Evolutionary conservation across 2,888 invertebrate genomes (phyloP).

Genomic region (Ennomos quercinarius): DNA sequence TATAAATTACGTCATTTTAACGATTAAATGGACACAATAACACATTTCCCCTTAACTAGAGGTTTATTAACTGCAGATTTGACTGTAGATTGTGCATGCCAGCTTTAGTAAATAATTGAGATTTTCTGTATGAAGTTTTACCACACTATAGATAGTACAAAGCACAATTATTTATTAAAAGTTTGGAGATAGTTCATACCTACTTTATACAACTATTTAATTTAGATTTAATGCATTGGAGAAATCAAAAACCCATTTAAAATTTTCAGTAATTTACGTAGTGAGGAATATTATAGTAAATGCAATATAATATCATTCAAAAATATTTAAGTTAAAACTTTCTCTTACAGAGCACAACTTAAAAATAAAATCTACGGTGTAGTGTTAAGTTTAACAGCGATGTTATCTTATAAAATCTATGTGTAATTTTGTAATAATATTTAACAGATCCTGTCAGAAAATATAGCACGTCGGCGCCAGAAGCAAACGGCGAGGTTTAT

Average conservation of each 20-base stretch:
- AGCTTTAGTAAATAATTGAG: slow-evolving; percentile 1
- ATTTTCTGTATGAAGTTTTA: slow-evolving; percentile 10
- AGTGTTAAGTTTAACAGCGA: slow-evolving; percentile 1
- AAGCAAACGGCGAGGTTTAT: neutral
- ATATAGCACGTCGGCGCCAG: slow-evolving; percentile 24
- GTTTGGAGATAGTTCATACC: slow-evolving; percentile 13
- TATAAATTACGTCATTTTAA: too few species aligned
- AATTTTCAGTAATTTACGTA: neutral
- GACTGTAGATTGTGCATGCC: too few species aligned
- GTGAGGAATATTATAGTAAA: too few species aligned
- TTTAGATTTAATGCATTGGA: too few species aligned
- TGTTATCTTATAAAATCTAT: neutral
- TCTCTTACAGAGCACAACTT: slow-evolving; percentile 18
- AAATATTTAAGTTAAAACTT: slow-evolving; percentile 11
- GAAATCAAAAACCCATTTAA: too few species aligned
- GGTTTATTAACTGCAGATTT: too few species aligned
- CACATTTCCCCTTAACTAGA: too few species aligned
- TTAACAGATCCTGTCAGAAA: slow-evolving; percentile 14
- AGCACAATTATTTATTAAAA: slow-evolving; percentile 23
- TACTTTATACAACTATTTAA: neutral
- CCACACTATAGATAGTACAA: slow-evolving; percentile 30
- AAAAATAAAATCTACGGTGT: slow-evolving; percentile 3
- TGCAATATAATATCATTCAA: too few species aligned
- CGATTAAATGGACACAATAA: too few species aligned
- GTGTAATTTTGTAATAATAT: slow-evolving; percentile 17